Conservation (phyloP, 2,797 vertebrate species). For the Sebastes iracundus region DNA sequence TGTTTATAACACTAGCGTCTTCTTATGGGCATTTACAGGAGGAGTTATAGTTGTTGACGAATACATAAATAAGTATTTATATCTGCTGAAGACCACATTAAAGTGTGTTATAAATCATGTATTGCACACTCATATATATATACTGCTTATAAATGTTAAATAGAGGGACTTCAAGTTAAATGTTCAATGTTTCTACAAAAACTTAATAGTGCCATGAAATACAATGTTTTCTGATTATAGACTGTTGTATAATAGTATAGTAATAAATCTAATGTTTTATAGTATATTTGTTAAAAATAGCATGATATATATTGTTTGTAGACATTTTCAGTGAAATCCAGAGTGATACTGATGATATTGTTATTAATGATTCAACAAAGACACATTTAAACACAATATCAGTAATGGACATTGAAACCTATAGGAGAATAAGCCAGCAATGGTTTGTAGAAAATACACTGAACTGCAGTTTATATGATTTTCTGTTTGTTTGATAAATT, state of each 20-base stretch:
- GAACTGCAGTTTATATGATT: background rate
- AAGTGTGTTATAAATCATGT: accelerated
- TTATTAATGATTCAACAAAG: background rate
- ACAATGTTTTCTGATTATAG: background rate
- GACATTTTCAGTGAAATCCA: background rate
- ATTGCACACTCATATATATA: background rate
- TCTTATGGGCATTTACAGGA: background rate
- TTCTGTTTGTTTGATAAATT: background rate
- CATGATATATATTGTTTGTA: background rate
- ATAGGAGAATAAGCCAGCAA: background rate
- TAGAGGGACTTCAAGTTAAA: background rate
- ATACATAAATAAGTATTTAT: background rate
- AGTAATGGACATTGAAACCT: background rate
- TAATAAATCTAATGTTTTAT: background rate
- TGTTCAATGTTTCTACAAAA: background rate
- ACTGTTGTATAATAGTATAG: background rate
- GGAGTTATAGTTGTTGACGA: background rate
- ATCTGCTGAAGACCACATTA: background rate
- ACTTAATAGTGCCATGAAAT: background rate
- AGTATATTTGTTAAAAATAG: background rate
- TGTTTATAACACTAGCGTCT: background rate
- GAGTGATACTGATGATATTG: background rate
- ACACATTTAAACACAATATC: background rate
- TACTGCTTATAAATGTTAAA: background rate
- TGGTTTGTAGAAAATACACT: background rate